Evolutionary conservation across 2,113 vertebrate genomes (phyloP), one percentile per base, ranked within the genome.

Genomic region (Toxotes chatareus): DNA sequence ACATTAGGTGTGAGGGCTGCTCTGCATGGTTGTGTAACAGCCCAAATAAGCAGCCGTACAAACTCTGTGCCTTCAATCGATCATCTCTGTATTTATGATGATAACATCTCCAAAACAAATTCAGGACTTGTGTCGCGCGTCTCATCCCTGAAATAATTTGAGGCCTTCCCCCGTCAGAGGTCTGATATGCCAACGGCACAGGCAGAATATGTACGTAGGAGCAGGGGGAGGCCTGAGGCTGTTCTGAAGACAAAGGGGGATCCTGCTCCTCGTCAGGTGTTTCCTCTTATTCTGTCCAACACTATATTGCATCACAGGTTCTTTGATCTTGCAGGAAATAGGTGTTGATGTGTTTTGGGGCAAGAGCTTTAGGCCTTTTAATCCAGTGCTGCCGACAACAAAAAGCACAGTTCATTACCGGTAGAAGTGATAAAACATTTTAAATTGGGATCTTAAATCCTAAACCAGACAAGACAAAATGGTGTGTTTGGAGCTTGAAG

Each of bases 211-310:
- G 21, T 34, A 0, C 6, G 0, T 0, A 38, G 57, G 21, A 19
- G 13, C 3, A 70, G 7, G 7, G 51, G n/a, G 12, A 69, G n/a
- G 17, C 27, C 2, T 31, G 59, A 53, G 51, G 42, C n/a, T 19
- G 51, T 6, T 49, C 21, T 67, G 19, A 14, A 31, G 11, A 77
- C 53, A 59, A 42, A 32, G 7, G 9, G 21, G 13, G 7, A 21
- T 38, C 60, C 42, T 13, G 4, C 14, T 49, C 46, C 46, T 49
- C 19, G 1, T 51, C 49, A 55, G 59, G 36, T 67, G 71, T 76
- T 66, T 76, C 67, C 65, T 55, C 66, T 19, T 13, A 38, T 61
- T 72, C 27, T 60, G 53, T 55, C 61, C 60, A 8, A 23, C 36
- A 2, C 53, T 12, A 1, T 38, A 27, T 60, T 40, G 34, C 67